phyloP scores from a whole-genome alignment of 2,888 invertebrate species.

The Lampropteryx suffumata region DNA sequence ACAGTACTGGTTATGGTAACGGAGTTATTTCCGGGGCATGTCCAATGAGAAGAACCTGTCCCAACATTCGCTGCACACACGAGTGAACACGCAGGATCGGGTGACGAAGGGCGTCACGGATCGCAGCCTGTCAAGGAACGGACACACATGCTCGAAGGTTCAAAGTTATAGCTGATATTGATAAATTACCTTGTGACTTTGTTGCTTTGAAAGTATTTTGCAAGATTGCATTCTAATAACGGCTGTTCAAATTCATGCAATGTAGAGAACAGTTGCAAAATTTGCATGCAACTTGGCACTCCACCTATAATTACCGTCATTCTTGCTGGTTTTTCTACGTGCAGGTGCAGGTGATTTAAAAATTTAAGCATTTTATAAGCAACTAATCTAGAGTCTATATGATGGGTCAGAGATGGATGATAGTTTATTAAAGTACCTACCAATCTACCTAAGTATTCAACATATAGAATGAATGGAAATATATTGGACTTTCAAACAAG shows the following conservation, averaged over 20 bases:
- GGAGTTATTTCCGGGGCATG: conserved; percentile 7
- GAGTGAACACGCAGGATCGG: conserved; percentile 38
- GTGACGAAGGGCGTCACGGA: conserved; percentile 45
- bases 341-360: not conserved
- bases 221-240: conserved; percentile 11
- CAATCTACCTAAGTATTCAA: too few species aligned
- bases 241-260: conserved; percentile 10
- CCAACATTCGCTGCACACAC: conserved; percentile 26
- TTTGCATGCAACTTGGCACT: conserved; percentile 14
- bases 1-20: not conserved
- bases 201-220: conserved; percentile 3
- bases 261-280: conserved; percentile 17
- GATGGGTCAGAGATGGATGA: too few species aligned
- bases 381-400: too few species aligned
- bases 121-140: conserved; percentile 19
- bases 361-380: too few species aligned
- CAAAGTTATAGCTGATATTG: too few species aligned
- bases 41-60: conserved; percentile 24
- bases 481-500: too few species aligned
- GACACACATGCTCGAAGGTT: conserved; percentile 4
- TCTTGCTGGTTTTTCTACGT: not conserved
- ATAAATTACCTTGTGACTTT: not conserved
- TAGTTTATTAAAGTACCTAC: too few species aligned
- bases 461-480: too few species aligned
- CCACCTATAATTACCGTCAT: not conserved